Conservation (phyloP, 2,113 vertebrate species). For the Corynorhinus townsendii region DNA sequence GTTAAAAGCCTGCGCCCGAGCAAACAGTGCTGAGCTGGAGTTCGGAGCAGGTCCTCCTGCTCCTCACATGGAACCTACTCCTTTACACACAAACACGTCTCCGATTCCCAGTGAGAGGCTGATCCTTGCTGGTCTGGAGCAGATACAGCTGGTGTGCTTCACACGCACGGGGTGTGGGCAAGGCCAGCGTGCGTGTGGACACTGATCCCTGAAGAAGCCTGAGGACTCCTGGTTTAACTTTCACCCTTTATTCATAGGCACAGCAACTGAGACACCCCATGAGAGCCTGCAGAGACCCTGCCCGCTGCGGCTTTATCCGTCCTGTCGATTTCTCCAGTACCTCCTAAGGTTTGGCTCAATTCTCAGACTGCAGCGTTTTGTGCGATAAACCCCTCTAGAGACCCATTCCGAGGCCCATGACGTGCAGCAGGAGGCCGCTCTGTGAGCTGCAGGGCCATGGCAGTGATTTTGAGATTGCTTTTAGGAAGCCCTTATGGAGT, state of each 20-base stretch:
- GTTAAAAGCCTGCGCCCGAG: neutral
- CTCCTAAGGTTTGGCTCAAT: neutral
- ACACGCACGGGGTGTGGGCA: too few relatives aligned
- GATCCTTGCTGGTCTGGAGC: rapidly evolving
- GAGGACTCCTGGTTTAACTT: neutral
- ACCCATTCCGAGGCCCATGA: neutral
- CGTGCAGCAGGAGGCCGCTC: neutral
- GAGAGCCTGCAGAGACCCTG: neutral
- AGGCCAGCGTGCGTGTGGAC: neutral
- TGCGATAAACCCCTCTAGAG: neutral
- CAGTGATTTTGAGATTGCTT: neutral
- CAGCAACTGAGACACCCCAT: too few relatives aligned
- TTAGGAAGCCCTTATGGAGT: neutral
- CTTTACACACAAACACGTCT: neutral
- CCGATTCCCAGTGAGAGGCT: neutral
- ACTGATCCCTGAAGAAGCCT: neutral
- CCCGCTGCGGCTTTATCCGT: neutral
- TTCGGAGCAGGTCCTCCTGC: neutral
- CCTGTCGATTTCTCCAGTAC: neutral
- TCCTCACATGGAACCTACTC: neutral
- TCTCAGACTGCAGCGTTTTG: neutral
- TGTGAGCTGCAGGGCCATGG: neutral
- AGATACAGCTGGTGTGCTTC: neutral
- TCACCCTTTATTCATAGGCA: neutral
- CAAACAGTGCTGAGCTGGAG: neutral